Evolutionary conservation across 2,888 invertebrate species (phyloP).

Genomic region (Cryptophagus acutangulus): DNA sequence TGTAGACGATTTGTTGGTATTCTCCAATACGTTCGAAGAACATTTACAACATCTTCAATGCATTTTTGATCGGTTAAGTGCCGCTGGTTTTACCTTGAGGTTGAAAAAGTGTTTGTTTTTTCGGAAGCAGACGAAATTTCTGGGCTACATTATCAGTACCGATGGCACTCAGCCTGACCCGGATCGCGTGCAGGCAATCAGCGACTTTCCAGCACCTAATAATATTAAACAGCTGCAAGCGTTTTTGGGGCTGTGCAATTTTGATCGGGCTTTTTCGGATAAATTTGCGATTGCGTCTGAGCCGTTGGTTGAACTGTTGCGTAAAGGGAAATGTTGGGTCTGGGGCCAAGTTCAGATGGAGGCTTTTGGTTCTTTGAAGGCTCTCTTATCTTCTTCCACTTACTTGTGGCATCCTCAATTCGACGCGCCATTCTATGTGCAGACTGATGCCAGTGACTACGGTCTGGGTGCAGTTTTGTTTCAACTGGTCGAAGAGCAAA

Average conservation of each 20-base stretch:
- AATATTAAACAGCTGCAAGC: constrained; percentile 13
- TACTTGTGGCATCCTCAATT: constrained; percentile 10
- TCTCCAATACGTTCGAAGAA: constrained; percentile 9
- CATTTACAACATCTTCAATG: constrained; percentile 5
- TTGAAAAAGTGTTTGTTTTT: constrained; percentile 3
- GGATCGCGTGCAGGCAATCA: constrained; percentile 8
- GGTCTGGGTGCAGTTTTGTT: constrained; percentile 11
- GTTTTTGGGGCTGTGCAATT: constrained; percentile 13
- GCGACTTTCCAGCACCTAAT: constrained; percentile 11
- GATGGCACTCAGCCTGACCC: constrained; percentile 10
- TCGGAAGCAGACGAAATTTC: not conserved
- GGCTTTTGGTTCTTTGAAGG: constrained; percentile 10
- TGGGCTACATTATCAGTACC: not conserved
- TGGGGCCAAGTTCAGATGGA: constrained; percentile 5
- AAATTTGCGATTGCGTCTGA: constrained; percentile 8
- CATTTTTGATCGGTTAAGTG: not conserved
- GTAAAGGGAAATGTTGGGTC: constrained; percentile 7
- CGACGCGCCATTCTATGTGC: constrained; percentile 9
- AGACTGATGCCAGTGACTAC: constrained; percentile 12
- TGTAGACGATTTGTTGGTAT: constrained; percentile 10
- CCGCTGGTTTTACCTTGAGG: not conserved
- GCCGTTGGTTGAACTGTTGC: not conserved
- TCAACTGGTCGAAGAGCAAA: constrained; percentile 7
- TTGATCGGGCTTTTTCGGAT: constrained; percentile 11
- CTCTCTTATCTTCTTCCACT: constrained; percentile 6